Evolutionary conservation across 2,888 invertebrate species (phyloP), one percentile per base, ranked within the genome.

Genomic region (Agapostemon virescens): DNA sequence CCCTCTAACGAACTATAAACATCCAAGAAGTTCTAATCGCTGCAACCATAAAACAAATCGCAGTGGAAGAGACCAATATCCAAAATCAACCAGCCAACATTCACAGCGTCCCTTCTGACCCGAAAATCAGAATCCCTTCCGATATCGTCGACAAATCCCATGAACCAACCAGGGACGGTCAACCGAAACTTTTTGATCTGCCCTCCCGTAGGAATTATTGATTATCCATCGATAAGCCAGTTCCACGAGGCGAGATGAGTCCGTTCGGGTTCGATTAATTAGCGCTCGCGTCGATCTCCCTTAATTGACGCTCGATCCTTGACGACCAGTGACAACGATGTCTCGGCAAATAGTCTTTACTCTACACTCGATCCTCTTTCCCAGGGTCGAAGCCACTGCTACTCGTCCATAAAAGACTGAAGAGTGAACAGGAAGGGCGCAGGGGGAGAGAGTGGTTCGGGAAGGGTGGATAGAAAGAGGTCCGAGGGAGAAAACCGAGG

Each of bases 381-480:
- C n/a, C 69, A 69, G 64, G 72, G 15, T n/a, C 4, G 49, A 49
- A 49, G 69, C 49, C 66, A 72, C 83, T 72, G 70, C 74, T 72
- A 70, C 42, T 67, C 58, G 55, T 33, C 73, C 63, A 64, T 75
- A 83, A 75, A 83, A 78, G 78, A 82, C 64, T 69, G 69, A 73
- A 73, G 66, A 66, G 71, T 38, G 70, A 52, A 38, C 49, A 20
- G 58, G 58, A 40, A 13, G 23, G 55, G 30, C n/a, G 26, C 26
- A 23, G 26, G 0, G 17, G 6, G 30, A 17, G 58, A 13, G 20
- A 17, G 30, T 2, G 30, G 30, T 2, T 23, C 30, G 30, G 55
- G 26, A 26, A 15, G 15, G 66, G 68, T 71, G 55, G n/a, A n/a
- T 13, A 20, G 68, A 30, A 1, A 13, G 69, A 40, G 20, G 17